Evolutionary conservation across 1,140 invertebrate genomes (phyloP), one percentile per base, ranked within the genome.

Genomic region (Cotesia typhae): DNA sequence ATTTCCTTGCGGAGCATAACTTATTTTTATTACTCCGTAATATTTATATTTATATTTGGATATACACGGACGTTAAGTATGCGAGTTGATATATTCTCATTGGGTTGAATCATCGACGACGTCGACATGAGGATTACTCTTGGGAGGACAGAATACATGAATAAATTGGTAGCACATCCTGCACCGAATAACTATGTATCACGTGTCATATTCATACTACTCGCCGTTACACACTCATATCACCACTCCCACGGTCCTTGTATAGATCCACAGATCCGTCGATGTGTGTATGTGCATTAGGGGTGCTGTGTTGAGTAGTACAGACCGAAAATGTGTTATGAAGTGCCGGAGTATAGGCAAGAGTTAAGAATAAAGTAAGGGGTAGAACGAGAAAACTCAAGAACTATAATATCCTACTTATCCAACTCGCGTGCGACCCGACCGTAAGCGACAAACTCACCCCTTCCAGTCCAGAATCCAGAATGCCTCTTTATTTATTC

Each of bases 71-170:
- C 69, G 6, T 9, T 5, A 70, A 38, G n/a, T 70, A 61, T 70
- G 47, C 69, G 53, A 52, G n/a, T 36, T 37, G 68, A 47, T 47
- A 47, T 47, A 47, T 47, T 47, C 6, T 47, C 47, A 63, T 47
- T n/a, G 47, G 73, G 72, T 74, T 75, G 73, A 77, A 73, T 79
- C 77, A 77, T 77, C 76, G 67, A 73, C 76, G 74, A 74, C 72
- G 75, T 73, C 74, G 74, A 79, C 76, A 76, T 71, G 76, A 79
- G 76, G 77, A 77, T 79, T 79, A 75, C 74, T 76, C 77, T 74
- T 75, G 77, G 74, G 77, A 77, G 74, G 77, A 79, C 73, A 57
- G 77, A 79, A 79, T 79, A 79, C 74, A 79, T 79, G 77, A 77
- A 79, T 79, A 79, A 79, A 79, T 79, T 77, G 76, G 75, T 75